Conservation (phyloP, 2,888 invertebrate genomes). For the Protodeltote pygarga region DNA sequence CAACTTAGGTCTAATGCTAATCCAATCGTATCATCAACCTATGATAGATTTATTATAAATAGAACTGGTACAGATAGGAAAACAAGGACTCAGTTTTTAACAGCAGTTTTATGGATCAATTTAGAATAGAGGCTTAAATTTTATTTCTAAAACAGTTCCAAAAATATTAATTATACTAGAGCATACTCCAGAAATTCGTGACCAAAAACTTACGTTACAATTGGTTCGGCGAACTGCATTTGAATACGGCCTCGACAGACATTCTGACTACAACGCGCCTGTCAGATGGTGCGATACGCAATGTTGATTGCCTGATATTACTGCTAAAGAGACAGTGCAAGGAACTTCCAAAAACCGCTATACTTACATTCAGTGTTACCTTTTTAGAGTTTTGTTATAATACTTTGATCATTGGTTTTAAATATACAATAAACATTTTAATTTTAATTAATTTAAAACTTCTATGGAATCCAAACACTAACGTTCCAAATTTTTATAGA, state of each 20-base stretch:
- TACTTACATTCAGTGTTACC: conserved; percentile 32
- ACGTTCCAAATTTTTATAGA: no score
- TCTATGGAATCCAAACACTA: no score
- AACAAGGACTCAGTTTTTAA: background rate
- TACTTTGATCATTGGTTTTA: no score
- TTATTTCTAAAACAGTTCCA: no score
- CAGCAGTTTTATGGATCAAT: no score
- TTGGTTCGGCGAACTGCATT: conserved; percentile 58
- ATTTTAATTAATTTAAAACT: no score
- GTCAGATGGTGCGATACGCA: conserved; percentile 54
- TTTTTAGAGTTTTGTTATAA: conserved; percentile 7
- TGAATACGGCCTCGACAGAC: conserved; percentile 53
- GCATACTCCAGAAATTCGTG: conserved; percentile 11
- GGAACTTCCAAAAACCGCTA: conserved; percentile 60
- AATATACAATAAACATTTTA: no score
- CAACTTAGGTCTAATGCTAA: conserved; percentile 8
- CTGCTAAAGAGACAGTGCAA: conserved; percentile 52
- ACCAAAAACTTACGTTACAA: conserved; percentile 50
- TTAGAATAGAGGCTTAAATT: no score
- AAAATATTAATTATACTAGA: conserved; percentile 12
- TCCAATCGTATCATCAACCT: no score
- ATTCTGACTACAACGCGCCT: conserved; percentile 62
- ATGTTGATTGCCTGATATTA: conserved; percentile 51
- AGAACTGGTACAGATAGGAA: no score
- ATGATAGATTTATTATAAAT: no score